Percentiles rank a stretch among this genome's conserved stretches.
phyloP scores from a whole-genome alignment of 2,797 vertebrate genomes.

The Chelonia mydas region DNA sequence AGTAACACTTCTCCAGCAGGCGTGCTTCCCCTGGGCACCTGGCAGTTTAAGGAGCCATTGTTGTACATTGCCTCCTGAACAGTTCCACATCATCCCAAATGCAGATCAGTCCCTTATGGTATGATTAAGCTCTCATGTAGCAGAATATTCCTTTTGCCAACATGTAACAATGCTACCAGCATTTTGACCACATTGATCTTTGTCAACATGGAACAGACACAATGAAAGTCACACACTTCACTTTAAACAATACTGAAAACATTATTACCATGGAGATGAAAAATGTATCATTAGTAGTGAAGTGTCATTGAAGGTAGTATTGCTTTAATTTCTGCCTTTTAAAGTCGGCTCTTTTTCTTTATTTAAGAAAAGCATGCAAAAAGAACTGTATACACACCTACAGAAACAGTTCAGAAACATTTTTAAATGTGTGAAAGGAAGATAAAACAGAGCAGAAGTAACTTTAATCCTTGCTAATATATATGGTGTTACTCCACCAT shows the following conservation, averaged over 20 bases:
- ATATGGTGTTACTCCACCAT: constrained; percentile 64
- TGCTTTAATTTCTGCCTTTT: background rate
- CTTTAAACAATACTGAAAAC: background rate
- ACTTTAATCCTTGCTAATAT: constrained; percentile 66
- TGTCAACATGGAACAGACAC: background rate
- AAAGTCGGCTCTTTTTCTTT: background rate
- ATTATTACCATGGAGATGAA: background rate
- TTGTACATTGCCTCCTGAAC: background rate
- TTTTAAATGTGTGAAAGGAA: constrained; percentile 23
- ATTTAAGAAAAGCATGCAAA: background rate
- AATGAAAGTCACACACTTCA: background rate
- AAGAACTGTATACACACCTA: background rate
- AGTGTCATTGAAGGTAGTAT: background rate
- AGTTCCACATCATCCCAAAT: background rate
- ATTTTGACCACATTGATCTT: background rate
- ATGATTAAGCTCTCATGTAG: background rate
- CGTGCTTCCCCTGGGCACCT: background rate
- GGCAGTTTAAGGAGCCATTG: background rate
- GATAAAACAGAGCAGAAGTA: constrained; percentile 59
- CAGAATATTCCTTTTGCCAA: background rate
- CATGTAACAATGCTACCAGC: background rate
- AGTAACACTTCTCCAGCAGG: background rate
- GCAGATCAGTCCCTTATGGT: background rate
- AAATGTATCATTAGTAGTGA: background rate
- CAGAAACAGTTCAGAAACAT: constrained; percentile 30